These are phyloP conservation scores for Asobara japonica DNA, from an alignment of 1,140 invertebrate genomes.

Conservation along the genomic window DNA sequence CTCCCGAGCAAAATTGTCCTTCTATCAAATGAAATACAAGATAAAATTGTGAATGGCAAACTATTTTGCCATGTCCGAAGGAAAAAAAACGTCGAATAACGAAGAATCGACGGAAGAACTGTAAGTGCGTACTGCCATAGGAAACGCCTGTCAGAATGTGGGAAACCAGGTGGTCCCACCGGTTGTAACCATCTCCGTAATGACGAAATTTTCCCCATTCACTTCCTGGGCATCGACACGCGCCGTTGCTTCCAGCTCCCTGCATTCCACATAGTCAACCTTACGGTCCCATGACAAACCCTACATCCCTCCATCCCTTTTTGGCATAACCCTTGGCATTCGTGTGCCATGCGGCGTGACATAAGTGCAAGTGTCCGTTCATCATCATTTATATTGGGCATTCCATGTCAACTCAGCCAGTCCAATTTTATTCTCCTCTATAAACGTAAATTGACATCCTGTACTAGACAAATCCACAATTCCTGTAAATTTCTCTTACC, in stretches of 20 bases:
- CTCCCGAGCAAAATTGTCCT: too few species aligned
- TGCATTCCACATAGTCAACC: not conserved
- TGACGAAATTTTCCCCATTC: conserved; percentile 34
- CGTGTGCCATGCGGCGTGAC: conserved; percentile 27
- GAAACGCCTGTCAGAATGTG: not conserved
- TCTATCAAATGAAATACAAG: too few species aligned
- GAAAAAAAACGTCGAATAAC: not conserved
- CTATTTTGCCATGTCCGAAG: not conserved
- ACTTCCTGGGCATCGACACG: conserved; percentile 25
- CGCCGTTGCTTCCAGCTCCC: not conserved
- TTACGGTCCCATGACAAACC: not conserved
- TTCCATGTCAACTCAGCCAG: too few species aligned
- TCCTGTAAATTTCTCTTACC: too few species aligned
- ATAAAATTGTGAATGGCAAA: not conserved
- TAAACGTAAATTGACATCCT: too few species aligned
- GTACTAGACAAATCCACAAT: too few species aligned
- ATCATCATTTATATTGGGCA: too few species aligned
- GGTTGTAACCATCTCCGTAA: conserved; percentile 12
- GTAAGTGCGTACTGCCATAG: not conserved
- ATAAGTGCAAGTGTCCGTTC: conserved; percentile 27
- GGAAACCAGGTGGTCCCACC: conserved; percentile 11
- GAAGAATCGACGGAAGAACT: not conserved
- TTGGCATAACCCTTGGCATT: not conserved
- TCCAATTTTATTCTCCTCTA: too few species aligned
- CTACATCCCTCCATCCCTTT: not conserved